Evolutionary conservation across 2,888 invertebrate genomes (phyloP).

Genomic region (Eucera pruinosa): DNA sequence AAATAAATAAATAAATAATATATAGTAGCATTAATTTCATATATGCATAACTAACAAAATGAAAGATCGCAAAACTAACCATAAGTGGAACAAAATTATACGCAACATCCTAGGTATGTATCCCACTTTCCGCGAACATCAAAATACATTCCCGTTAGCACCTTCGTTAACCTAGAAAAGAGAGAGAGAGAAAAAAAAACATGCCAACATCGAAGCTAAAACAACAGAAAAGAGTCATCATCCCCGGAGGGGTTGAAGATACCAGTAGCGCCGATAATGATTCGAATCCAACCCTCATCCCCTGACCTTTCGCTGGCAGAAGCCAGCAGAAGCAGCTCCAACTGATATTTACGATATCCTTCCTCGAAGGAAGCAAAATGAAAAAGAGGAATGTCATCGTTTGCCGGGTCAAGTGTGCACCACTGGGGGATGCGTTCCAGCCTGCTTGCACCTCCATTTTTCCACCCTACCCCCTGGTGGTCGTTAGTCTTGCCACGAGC

Average conservation of each 20-base stretch:
- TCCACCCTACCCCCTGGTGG: neutral
- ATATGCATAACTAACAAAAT: no score
- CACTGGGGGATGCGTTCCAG: slow-evolving; percentile 26
- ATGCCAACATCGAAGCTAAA: neutral
- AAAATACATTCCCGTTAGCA: neutral
- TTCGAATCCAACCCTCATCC: slow-evolving; percentile 20
- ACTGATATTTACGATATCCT: slow-evolving; percentile 57
- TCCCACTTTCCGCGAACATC: neutral
- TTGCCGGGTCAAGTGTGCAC: slow-evolving; percentile 68
- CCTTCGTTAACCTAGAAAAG: no score
- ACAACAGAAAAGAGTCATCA: slow-evolving; percentile 14
- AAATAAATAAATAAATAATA: no score
- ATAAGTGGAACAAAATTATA: neutral
- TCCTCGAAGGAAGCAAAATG: slow-evolving; percentile 52
- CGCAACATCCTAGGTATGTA: neutral
- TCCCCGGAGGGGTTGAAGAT: neutral
- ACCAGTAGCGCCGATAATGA: slow-evolving; percentile 27
- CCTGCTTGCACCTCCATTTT: neutral
- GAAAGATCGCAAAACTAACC: neutral
- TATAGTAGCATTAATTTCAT: no score
- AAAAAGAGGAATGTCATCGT: slow-evolving; percentile 73
- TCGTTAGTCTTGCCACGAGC: slow-evolving; percentile 50
- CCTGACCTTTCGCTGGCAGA: slow-evolving; percentile 32
- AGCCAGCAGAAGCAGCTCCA: slow-evolving; percentile 12
- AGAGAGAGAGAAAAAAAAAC: neutral